Conservation (phyloP, 1,140 invertebrate species). For the Temnothorax longispinosus region DNA sequence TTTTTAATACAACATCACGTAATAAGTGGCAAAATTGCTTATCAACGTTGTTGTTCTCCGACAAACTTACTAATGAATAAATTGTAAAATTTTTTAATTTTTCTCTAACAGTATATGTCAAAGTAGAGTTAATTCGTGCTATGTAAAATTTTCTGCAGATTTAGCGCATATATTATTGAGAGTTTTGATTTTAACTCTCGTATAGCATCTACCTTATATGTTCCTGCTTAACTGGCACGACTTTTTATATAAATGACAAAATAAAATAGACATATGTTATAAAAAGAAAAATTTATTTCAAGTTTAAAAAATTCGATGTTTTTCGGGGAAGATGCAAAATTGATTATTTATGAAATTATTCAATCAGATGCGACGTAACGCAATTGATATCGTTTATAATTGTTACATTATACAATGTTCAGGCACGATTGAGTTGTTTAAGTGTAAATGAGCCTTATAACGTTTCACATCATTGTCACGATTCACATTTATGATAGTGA, state of each 20-base stretch:
- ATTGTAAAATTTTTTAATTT: too few relatives aligned
- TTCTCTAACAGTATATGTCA: too few relatives aligned
- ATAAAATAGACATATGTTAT: not conserved
- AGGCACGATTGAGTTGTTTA: not conserved
- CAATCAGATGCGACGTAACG: not conserved
- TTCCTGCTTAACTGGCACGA: not conserved
- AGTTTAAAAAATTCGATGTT: not conserved
- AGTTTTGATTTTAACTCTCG: not conserved
- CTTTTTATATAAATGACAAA: not conserved
- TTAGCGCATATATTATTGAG: not conserved
- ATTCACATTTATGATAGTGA: not conserved
- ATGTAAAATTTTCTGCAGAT: too few relatives aligned
- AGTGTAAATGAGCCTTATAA: not conserved
- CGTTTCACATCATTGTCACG: not conserved
- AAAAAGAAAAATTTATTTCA: not conserved
- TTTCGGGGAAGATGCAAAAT: not conserved
- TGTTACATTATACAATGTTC: not conserved
- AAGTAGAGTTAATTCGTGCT: too few relatives aligned
- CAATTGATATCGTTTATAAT: not conserved
- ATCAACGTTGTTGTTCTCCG: too few relatives aligned
- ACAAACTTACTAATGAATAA: too few relatives aligned
- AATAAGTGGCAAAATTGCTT: too few relatives aligned
- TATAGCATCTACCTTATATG: not conserved
- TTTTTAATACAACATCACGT: too few relatives aligned
- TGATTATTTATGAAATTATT: not conserved